Conservation (phyloP, 1,140 invertebrate species). For the Melanaphis sacchari region DNA sequence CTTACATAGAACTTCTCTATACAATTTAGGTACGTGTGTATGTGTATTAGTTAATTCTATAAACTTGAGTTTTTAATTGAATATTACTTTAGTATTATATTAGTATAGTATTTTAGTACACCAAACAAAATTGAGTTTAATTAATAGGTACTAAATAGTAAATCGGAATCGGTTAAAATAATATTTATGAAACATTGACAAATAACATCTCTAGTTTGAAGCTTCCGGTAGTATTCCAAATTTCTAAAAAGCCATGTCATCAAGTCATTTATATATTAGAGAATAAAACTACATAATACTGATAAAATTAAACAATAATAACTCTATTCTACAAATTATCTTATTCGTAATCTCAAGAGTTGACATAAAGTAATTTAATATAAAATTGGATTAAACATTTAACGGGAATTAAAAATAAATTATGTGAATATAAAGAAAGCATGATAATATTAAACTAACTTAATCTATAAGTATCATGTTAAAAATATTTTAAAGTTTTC, state of each 20-base stretch:
- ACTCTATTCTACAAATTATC: background rate
- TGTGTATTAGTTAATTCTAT: background rate
- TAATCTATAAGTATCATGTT: background rate
- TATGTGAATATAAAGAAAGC: background rate
- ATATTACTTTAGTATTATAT: background rate
- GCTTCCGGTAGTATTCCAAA: background rate
- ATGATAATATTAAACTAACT: background rate
- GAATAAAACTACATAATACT: background rate
- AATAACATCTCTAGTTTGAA: background rate
- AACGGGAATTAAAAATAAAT: background rate
- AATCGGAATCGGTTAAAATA: background rate
- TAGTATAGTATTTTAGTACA: background rate
- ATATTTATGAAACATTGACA: background rate
- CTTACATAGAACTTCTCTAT: background rate
- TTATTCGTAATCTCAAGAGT: background rate
- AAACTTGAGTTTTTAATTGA: background rate
- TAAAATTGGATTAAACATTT: background rate
- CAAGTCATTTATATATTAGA: background rate
- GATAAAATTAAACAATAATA: background rate
- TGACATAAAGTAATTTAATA: background rate
- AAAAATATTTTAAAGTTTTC: background rate
- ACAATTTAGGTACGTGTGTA: background rate
- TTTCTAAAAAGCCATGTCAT: background rate
- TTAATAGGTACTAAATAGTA: background rate
- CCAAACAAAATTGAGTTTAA: background rate